These are phyloP conservation scores for Dromococcyx pavoninus DNA, from an alignment of 2,797 vertebrate species.

Conservation along the genomic window DNA sequence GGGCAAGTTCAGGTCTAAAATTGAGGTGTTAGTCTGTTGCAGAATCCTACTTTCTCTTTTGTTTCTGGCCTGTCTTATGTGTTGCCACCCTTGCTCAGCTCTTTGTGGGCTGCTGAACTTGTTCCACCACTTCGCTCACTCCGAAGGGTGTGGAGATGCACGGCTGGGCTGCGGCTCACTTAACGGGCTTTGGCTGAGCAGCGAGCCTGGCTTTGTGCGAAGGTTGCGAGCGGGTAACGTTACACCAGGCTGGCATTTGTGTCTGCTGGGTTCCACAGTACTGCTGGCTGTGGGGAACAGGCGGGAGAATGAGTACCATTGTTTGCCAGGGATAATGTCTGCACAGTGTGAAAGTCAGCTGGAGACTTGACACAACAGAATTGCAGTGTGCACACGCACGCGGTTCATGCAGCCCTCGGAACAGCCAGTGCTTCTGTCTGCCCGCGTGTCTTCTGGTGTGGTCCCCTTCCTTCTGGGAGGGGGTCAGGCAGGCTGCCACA, in stretches of 20 bases:
- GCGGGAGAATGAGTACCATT: conserved; percentile 36
- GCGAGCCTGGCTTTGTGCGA: background rate
- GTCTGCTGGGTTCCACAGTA: background rate
- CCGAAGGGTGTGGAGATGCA: background rate
- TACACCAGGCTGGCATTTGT: background rate
- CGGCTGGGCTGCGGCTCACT: background rate
- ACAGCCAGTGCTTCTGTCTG: background rate
- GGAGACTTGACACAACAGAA: background rate
- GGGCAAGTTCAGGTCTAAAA: background rate
- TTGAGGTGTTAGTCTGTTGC: accelerated
- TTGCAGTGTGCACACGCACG: background rate
- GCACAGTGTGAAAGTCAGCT: conserved; percentile 35
- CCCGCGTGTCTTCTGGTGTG: background rate
- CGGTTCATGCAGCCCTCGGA: background rate
- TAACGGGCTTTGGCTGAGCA: background rate
- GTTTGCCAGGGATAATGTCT: conserved; percentile 36
- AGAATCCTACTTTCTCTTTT: background rate
- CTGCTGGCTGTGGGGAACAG: background rate
- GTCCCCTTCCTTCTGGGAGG: background rate
- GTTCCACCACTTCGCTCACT: background rate
- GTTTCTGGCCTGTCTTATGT: background rate
- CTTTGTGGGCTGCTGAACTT: background rate
- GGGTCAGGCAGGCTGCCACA: accelerated
- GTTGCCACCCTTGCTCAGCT: background rate
- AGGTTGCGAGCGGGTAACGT: background rate